These are phyloP conservation scores for Antheraea assamensis DNA, from an alignment of 2,888 invertebrate genomes.

Conservation along the genomic window DNA sequence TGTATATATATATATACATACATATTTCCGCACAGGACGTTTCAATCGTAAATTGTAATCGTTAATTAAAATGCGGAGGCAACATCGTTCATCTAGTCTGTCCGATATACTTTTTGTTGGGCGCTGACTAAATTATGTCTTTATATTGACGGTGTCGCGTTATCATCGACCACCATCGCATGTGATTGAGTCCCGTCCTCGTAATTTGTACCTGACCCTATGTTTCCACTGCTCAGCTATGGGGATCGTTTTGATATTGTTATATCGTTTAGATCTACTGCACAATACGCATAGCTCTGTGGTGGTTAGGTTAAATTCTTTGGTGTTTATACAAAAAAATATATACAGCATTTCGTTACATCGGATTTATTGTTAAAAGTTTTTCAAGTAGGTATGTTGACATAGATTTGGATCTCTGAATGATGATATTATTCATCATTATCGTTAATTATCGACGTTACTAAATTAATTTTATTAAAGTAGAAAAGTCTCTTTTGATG, in stretches of 20 bases:
- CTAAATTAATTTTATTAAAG: not conserved
- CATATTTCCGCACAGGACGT: conserved; percentile 59
- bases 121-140: conserved; percentile 79
- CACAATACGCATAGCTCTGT: conserved; percentile 22
- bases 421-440: not conserved
- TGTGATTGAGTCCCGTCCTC: conserved; percentile 65
- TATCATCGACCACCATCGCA: conserved; percentile 73
- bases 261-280: conserved; percentile 21
- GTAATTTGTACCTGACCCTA: conserved; percentile 77
- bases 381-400: conserved; percentile 12
- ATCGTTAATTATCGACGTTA: not conserved
- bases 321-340: not conserved
- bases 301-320: conserved; percentile 6
- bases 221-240: conserved; percentile 60
- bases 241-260: conserved; percentile 42
- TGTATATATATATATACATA: too few relatives aligned
- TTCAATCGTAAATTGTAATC: conserved; percentile 62
- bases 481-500: not conserved
- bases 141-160: conserved; percentile 68
- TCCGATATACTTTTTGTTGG: conserved; percentile 65
- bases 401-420: not conserved
- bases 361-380: not conserved
- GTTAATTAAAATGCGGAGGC: conserved; percentile 73
- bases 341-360: conserved; percentile 2
- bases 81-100: conserved; percentile 74